Evolutionary conservation across 2,888 invertebrate species (phyloP).

Genomic region (Heteropelma amictum): DNA sequence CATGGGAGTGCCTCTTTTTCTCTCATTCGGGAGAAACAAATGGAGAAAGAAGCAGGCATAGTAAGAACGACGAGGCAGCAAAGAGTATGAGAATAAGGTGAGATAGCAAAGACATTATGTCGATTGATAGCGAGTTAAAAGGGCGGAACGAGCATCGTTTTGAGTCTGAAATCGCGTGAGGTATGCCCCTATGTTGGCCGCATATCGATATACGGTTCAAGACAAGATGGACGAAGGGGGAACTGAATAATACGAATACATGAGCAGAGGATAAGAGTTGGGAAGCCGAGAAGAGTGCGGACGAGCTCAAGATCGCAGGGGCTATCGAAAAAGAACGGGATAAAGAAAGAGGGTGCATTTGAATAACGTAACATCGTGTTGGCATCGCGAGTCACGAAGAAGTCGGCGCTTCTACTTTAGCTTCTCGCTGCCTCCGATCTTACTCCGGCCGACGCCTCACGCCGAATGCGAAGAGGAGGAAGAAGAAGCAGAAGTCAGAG

Average conservation of each 20-base stretch:
- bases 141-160: neutral
- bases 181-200: neutral
- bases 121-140: neutral
- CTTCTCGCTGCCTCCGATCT: slow-evolving; percentile 18
- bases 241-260: neutral
- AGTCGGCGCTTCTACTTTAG: slow-evolving; percentile 27
- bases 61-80: neutral
- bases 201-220: neutral
- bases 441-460: slow-evolving; percentile 28
- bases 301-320: slow-evolving; percentile 4
- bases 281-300: neutral
- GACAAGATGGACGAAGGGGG: neutral
- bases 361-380: slow-evolving; percentile 64
- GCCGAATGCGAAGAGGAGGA: slow-evolving; percentile 37
- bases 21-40: slow-evolving; percentile 36
- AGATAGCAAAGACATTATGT: slow-evolving; percentile 7
- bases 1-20: slow-evolving; percentile 31
- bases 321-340: neutral
- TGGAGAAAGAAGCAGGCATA: slow-evolving; percentile 18
- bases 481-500: neutral
- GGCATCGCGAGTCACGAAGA: slow-evolving; percentile 52
- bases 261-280: neutral
- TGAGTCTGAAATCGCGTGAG: neutral
- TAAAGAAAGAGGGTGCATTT: slow-evolving; percentile 54
- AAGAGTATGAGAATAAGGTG: neutral